Evolutionary conservation across 2,888 invertebrate species (phyloP).

Genomic region (Loripinus fragilis): DNA sequence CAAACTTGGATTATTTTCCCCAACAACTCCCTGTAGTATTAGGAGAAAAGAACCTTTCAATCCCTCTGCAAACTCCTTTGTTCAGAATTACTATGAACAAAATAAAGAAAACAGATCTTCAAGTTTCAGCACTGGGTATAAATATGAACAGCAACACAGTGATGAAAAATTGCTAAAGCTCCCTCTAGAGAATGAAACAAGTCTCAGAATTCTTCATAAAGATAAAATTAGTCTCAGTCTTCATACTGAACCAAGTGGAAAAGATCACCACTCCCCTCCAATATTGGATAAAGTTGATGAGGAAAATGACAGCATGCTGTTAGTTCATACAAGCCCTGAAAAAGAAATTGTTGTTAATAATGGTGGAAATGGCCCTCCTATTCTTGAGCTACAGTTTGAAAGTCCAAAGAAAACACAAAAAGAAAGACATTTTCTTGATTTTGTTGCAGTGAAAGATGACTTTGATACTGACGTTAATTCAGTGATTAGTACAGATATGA

Average conservation of each 20-base stretch:
- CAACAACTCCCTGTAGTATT: neutral
- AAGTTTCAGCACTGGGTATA: neutral
- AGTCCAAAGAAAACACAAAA: constrained; percentile 23
- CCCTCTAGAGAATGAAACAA: too few species aligned
- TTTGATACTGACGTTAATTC: neutral
- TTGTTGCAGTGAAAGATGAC: constrained; percentile 26
- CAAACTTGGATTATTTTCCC: constrained; percentile 57
- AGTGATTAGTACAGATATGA: neutral
- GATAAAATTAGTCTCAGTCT: too few species aligned
- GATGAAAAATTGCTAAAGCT: too few species aligned
- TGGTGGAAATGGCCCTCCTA: neutral
- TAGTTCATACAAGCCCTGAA: neutral
- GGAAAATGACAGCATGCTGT: too few species aligned
- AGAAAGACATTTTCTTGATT: constrained; percentile 63
- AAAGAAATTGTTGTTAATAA: neutral
- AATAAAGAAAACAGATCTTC: neutral
- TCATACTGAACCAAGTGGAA: too few species aligned
- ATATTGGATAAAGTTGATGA: neutral
- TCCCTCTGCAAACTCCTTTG: too few species aligned
- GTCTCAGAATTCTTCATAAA: neutral
- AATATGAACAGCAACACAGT: too few species aligned
- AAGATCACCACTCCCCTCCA: neutral
- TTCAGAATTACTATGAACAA: neutral
- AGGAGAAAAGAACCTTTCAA: too few species aligned
- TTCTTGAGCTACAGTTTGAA: constrained; percentile 11